phyloP scores from a whole-genome alignment of 1,140 invertebrate species.

The Zaprionus gabonicus region DNA sequence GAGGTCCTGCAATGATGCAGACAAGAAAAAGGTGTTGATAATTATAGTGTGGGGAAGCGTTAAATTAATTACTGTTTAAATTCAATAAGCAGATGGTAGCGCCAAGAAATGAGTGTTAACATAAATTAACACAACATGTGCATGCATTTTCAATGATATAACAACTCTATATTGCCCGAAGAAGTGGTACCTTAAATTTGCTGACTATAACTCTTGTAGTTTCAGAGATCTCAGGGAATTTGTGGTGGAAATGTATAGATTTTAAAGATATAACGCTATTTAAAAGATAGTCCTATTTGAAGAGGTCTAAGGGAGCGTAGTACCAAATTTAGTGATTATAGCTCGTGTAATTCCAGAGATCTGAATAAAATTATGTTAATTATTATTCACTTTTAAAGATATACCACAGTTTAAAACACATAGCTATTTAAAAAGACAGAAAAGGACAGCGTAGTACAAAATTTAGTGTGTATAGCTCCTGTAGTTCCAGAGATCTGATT shows the following conservation, averaged over 20 bases:
- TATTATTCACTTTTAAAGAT: no score
- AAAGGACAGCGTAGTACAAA: not conserved
- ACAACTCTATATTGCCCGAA: not conserved
- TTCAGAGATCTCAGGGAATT: no score
- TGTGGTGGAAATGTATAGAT: no score
- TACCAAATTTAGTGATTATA: not conserved
- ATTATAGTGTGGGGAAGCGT: conserved; percentile 10
- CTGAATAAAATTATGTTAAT: no score
- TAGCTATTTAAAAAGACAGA: not conserved
- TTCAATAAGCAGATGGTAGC: conserved; percentile 1
- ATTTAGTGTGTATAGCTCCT: not conserved
- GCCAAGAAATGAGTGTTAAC: not conserved
- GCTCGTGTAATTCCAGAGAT: not conserved
- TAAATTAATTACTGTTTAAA: conserved; percentile 31
- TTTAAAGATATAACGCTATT: no score
- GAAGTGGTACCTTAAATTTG: not conserved
- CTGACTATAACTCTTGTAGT: not conserved
- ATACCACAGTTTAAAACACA: not conserved
- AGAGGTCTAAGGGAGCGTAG: not conserved
- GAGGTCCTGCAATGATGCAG: conserved; percentile 82
- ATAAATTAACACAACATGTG: conserved; percentile 9
- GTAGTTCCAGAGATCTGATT: not conserved
- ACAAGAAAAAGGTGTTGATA: conserved; percentile 36
- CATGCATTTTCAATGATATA: not conserved
- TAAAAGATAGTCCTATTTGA: not conserved